Evolutionary conservation across 2,888 invertebrate genomes (phyloP).

Genomic region (Panzeria rudis): DNA sequence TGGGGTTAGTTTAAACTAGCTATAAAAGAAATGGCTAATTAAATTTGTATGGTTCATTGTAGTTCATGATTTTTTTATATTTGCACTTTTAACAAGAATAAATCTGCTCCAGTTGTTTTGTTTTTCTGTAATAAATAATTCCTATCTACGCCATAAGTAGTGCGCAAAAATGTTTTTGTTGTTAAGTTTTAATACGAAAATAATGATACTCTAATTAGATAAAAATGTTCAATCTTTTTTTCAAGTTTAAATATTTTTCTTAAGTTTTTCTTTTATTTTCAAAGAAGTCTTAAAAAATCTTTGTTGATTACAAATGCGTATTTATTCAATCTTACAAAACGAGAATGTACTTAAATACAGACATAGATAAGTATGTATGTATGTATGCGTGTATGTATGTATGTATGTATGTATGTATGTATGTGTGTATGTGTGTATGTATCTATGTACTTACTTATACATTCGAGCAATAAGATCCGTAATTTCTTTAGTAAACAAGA

Average conservation of each 20-base stretch:
- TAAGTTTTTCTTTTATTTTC: not conserved
- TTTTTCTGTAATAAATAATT: not conserved
- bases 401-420: not conserved
- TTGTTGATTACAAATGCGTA: no score
- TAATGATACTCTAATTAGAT: slow-evolving; percentile 17
- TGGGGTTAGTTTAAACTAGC: no score
- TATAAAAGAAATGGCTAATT: no score
- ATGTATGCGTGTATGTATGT: not conserved
- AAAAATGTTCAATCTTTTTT: not conserved
- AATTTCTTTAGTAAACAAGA: slow-evolving; percentile 2
- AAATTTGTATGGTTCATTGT: no score
- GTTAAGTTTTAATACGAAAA: slow-evolving; percentile 14
- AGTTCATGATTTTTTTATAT: no score
- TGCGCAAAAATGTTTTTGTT: not conserved
- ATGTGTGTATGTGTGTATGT: not conserved
- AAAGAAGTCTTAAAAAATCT: not conserved
- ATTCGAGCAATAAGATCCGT: not conserved
- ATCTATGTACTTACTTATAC: not conserved
- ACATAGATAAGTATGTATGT: not conserved
- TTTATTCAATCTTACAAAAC: not conserved
- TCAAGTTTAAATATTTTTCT: not conserved
- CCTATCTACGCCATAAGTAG: not conserved
- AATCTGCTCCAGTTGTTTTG: not conserved
- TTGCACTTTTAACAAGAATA: not conserved
- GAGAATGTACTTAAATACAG: not conserved